Evolutionary conservation across 2,888 invertebrate species (phyloP).

Genomic region (Mesodorylaimus sp.): DNA sequence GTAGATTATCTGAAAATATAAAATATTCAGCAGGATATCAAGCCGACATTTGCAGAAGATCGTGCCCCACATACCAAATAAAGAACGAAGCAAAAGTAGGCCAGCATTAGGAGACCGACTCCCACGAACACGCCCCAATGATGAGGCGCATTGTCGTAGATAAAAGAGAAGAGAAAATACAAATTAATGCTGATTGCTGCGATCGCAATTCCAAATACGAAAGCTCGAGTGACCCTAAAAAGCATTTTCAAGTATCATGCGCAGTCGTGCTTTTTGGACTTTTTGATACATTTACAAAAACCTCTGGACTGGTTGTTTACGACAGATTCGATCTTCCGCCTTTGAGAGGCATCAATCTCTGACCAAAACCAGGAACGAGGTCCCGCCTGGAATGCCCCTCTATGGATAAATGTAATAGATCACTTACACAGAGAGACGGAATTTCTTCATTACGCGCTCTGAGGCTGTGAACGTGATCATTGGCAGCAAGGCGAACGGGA

Average conservation of each 20-base stretch:
- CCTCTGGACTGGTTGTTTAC: too few species aligned
- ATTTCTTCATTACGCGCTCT: conserved; percentile 58
- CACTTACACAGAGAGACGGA: conserved; percentile 53
- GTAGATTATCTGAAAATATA: too few species aligned
- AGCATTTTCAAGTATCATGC: too few species aligned
- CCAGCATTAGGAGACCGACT: conserved; percentile 41
- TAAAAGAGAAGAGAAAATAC: conserved; percentile 50
- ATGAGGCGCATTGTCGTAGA: conserved; percentile 31
- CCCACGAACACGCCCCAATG: conserved; percentile 35
- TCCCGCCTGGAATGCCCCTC: too few species aligned
- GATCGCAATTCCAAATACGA: conserved; percentile 47
- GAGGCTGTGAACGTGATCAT: conserved; percentile 67
- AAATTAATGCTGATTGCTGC: conserved; percentile 58
- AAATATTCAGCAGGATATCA: too few species aligned
- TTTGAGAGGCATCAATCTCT: too few species aligned
- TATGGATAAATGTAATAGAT: too few species aligned
- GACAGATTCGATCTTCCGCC: too few species aligned
- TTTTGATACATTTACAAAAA: too few species aligned
- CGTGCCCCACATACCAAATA: conserved; percentile 56
- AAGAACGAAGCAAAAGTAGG: conserved; percentile 52
- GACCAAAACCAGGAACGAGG: too few species aligned
- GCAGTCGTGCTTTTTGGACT: too few species aligned
- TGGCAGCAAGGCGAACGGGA: conserved; percentile 69
- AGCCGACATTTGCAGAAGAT: too few species aligned
- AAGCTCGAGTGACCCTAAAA: conserved; percentile 51